Conservation (phyloP, 2,113 vertebrate genomes). For the Piprites chloris region DNA sequence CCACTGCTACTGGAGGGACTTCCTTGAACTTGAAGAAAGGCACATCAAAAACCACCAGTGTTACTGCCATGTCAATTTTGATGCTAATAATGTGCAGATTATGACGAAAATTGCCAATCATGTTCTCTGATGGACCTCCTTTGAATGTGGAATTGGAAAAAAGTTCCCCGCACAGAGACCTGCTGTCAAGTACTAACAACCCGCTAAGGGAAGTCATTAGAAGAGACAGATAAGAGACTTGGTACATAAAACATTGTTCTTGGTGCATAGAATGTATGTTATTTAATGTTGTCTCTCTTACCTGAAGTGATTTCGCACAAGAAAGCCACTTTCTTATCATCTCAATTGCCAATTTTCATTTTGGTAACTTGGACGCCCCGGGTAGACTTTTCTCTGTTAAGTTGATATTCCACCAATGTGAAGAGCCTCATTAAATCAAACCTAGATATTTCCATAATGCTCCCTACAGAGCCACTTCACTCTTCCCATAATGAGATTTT, state of each 20-base stretch:
- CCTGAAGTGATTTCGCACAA: constrained; percentile 84
- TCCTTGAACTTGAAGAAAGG: constrained; percentile 88
- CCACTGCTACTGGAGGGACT: constrained; percentile 83
- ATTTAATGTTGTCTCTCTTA: constrained; percentile 89
- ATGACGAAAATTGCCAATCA: constrained; percentile 99
- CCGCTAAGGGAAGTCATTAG: constrained; percentile 99
- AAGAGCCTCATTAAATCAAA: constrained; percentile 95
- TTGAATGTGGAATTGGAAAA: constrained; percentile 95
- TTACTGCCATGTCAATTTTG: constrained; percentile 96
- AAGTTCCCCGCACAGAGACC: constrained; percentile 97
- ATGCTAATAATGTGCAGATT: constrained; percentile 99
- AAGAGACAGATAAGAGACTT: constrained; percentile 96
- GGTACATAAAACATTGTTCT: constrained; percentile 97
- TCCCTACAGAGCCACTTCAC: constrained; percentile 89
- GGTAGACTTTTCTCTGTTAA: constrained; percentile 86
- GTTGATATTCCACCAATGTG: constrained; percentile 87
- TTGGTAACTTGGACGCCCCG: constrained; percentile 84
- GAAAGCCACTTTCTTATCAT: constrained; percentile 84
- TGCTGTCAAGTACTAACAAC: constrained; percentile 99
- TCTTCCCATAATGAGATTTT: constrained; percentile 90
- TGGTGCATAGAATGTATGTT: constrained; percentile 90
- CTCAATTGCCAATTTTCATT: constrained; percentile 90
- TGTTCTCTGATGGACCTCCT: constrained; percentile 99
- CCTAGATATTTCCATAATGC: constrained; percentile 93
- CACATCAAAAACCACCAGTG: constrained; percentile 86